Percentiles rank a stretch among this genome's conserved stretches.
These are phyloP conservation scores for Psettodes erumei DNA, from an alignment of 2,113 vertebrate species.

Conservation along the genomic window DNA sequence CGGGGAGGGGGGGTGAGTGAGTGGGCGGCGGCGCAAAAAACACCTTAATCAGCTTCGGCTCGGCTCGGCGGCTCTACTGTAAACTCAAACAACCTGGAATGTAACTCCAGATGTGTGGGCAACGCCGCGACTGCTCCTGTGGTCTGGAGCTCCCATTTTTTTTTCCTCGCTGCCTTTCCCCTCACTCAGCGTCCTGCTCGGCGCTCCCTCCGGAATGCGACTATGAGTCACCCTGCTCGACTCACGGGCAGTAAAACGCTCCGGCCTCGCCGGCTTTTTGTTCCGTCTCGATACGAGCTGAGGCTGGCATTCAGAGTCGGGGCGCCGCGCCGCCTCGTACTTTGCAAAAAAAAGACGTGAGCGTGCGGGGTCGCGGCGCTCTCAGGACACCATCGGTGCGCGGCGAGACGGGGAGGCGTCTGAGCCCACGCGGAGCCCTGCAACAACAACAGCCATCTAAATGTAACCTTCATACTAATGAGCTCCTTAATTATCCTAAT, in stretches of 20 bases:
- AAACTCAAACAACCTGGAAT: conserved; percentile 66
- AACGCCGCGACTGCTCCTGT: conserved; percentile 50
- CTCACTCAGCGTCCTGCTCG: conserved; percentile 57
- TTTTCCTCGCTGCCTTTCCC: conserved; percentile 40
- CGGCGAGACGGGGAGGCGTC: background rate
- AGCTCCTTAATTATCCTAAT: conserved; percentile 3
- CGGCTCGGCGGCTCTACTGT: conserved; percentile 34
- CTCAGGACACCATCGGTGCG: too few species aligned
- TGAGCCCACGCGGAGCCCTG: background rate
- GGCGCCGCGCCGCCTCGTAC: background rate
- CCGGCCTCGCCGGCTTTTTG: conserved; percentile 40
- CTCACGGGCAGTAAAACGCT: conserved; percentile 53
- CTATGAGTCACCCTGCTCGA: conserved; percentile 71
- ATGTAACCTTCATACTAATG: background rate
- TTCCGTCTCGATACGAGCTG: conserved; percentile 40
- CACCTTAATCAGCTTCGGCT: conserved; percentile 45
- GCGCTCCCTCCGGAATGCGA: conserved; percentile 69
- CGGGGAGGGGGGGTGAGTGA: background rate
- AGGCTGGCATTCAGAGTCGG: conserved; percentile 1
- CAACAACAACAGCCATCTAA: background rate
- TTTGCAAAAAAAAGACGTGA: too few species aligned
- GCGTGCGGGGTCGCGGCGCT: too few species aligned
- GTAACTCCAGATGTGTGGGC: conserved; percentile 66
- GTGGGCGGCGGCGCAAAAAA: conserved; percentile 18
- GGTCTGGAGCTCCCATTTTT: conserved; percentile 46